phyloP scores from a whole-genome alignment of 2,113 vertebrate species.

The Sinocyclocheilus anophthalmus region DNA sequence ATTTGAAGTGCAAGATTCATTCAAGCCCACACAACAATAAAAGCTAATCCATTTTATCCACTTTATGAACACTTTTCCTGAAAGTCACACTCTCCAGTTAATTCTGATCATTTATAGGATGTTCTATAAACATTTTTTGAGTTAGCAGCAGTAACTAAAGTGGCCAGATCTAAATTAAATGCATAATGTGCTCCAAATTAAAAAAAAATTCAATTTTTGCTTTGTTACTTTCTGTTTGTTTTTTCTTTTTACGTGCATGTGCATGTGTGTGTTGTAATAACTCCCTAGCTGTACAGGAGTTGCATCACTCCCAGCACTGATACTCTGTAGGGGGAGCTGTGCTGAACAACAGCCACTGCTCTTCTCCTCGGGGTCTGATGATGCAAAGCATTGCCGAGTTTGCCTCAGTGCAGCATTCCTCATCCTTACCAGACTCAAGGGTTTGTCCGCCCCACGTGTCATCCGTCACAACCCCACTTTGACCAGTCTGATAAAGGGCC shows the following conservation, averaged over 20 bases:
- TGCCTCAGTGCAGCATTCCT: constrained; percentile 51
- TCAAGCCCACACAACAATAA: neutral
- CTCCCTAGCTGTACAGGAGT: constrained; percentile 50
- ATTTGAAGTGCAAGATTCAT: neutral
- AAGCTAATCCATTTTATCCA: neutral
- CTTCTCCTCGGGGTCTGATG: constrained; percentile 60
- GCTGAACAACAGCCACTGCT: constrained; percentile 44
- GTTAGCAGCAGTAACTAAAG: neutral
- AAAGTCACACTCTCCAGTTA: neutral
- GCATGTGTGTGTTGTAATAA: constrained; percentile 3
- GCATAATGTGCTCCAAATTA: neutral
- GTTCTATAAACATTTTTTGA: neutral
- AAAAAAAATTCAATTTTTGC: neutral
- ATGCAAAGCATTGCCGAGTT: constrained; percentile 59
- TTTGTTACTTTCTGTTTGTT: constrained; percentile 27
- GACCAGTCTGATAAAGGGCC: neutral
- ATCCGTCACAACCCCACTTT: constrained; percentile 26
- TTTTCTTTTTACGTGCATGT: constrained; percentile 38
- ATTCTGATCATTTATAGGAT: neutral
- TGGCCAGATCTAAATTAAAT: neutral
- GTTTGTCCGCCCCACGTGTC: constrained; percentile 2
- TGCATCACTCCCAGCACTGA: constrained; percentile 56
- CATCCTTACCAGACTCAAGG: neutral
- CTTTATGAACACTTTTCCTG: neutral
- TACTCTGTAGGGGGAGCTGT: constrained; percentile 56